A percentile compares a stretch with the other conserved stretches of the same genome.
These are phyloP conservation scores for Drosophila tristis DNA, from an alignment of 1,140 invertebrate species.

Conservation along the genomic window DNA sequence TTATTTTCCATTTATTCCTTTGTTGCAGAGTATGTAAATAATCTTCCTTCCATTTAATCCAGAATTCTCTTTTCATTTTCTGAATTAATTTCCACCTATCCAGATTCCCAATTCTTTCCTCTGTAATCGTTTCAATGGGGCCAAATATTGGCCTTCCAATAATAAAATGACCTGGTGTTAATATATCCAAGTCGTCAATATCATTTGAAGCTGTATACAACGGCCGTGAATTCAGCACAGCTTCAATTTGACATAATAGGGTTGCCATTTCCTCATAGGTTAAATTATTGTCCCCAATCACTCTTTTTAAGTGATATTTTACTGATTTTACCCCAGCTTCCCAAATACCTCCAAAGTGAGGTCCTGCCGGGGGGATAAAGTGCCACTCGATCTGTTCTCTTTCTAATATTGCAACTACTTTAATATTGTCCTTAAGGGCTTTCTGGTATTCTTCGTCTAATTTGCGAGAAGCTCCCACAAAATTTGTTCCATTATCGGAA, in stretches of 20 bases:
- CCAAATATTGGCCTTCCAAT: slow-evolving; percentile 12
- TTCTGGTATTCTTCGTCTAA: slow-evolving; percentile 1
- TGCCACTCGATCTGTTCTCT: neutral
- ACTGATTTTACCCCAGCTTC: slow-evolving; percentile 11
- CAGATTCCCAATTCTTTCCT: neutral
- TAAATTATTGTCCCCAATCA: neutral
- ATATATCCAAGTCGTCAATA: neutral
- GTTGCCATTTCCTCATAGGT: neutral
- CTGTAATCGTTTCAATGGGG: neutral
- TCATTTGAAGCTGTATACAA: slow-evolving; percentile 7
- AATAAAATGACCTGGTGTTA: slow-evolving; percentile 1
- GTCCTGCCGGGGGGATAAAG: neutral
- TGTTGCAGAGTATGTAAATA: too few species aligned
- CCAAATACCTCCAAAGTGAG: slow-evolving; percentile 10
- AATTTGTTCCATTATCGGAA: neutral
- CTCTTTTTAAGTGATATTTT: slow-evolving; percentile 16
- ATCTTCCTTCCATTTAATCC: too few species aligned
- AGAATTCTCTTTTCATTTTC: slow-evolving; percentile 2
- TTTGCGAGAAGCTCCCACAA: neutral
- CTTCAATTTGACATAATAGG: neutral
- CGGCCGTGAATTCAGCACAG: neutral
- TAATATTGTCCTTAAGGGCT: too few species aligned
- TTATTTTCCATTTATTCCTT: too few species aligned
- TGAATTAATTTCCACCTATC: slow-evolving; percentile 1
- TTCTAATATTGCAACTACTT: too few species aligned